Evolutionary conservation across 1,140 invertebrate species (phyloP).

Genomic region (Eufriesea mexicana): DNA sequence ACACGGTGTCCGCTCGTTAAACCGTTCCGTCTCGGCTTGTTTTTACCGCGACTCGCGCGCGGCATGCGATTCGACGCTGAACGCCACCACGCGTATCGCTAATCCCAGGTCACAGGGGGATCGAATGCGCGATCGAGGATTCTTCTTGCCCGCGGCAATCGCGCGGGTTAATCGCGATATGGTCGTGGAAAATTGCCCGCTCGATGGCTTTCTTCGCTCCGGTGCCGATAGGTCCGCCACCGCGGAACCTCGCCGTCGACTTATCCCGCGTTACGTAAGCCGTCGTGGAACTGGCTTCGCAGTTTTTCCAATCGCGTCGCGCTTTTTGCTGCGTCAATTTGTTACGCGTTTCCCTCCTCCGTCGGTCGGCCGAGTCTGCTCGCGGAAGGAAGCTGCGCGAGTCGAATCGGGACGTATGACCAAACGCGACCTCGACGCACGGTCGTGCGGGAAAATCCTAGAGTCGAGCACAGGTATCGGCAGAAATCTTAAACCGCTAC

Average conservation of each 20-base stretch:
- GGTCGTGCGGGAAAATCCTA: background rate
- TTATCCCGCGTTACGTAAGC: background rate
- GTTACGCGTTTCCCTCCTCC: no score
- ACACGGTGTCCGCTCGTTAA: constrained; percentile 24
- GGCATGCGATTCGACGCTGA: constrained; percentile 27
- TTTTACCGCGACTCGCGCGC: constrained; percentile 12
- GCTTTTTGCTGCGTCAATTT: background rate
- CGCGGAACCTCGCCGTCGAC: background rate
- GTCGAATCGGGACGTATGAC: background rate
- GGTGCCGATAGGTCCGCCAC: no score
- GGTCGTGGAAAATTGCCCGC: background rate
- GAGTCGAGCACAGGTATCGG: constrained; percentile 9
- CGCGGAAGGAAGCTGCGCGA: background rate
- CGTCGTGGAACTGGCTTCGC: background rate
- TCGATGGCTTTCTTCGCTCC: background rate
- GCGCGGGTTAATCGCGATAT: background rate
- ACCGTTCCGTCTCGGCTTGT: constrained; percentile 12
- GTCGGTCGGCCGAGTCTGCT: no score
- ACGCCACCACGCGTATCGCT: constrained; percentile 39
- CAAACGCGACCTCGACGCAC: background rate
- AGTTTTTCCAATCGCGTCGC: background rate
- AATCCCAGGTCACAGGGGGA: background rate
- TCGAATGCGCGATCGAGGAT: background rate
- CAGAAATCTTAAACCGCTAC: constrained; percentile 42
- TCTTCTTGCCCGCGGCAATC: background rate